Base-by-base conservation (phyloP, 2,113 vertebrate species). In the Numida meleagris region DNA sequence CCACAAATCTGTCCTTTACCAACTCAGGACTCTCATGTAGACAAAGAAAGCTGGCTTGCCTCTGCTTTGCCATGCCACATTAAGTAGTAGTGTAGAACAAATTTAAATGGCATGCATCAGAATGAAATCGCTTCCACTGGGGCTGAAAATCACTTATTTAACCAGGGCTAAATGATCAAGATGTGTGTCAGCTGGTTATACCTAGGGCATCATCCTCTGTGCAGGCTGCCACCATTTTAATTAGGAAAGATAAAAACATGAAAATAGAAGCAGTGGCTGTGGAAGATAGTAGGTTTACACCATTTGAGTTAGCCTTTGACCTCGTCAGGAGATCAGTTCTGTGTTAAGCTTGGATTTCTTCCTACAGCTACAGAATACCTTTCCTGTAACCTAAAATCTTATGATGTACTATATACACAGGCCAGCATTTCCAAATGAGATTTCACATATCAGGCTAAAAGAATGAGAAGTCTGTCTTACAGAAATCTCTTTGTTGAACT, bases 121-220 rank as follows among this genome's bases (percentile, higher is more conserved):
- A 96, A 90, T 88, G 82, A 95, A 96, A 72, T 94, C 87, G 93
- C 88, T 91, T 97, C 93, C 94, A 83, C 94, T 82, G 83, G 95
- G 95, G 84, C 96, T 96, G 95, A 97, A 97, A 97, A 97, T 97
- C 96, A 89, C 73, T 97, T 94, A 40, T 76, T 97, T 97, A 92
- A 97, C 82, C 79, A 95, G 87, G 77, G 86, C n/a, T 63, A 51
- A 78, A 86, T 92, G 88, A 93, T 95, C 85, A 66, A 61, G 88
- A 92, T 94, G 82, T 90, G 27, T 73, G 82, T 92, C 74, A 87
- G 68, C 83, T 82, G 75, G 86, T 94, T 95, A 50, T 93, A 81
- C 72, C 87, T 91, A 67, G 77, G 71, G 68, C 79, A 63, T 86
- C 58, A 88, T 86, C 78, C 72, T 84, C 14, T 42, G 48, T 76